A percentile compares a stretch with the other conserved stretches of the same genome.
Evolutionary conservation across 1,140 invertebrate species (phyloP).

Genomic region (Platorchestia sp.): DNA sequence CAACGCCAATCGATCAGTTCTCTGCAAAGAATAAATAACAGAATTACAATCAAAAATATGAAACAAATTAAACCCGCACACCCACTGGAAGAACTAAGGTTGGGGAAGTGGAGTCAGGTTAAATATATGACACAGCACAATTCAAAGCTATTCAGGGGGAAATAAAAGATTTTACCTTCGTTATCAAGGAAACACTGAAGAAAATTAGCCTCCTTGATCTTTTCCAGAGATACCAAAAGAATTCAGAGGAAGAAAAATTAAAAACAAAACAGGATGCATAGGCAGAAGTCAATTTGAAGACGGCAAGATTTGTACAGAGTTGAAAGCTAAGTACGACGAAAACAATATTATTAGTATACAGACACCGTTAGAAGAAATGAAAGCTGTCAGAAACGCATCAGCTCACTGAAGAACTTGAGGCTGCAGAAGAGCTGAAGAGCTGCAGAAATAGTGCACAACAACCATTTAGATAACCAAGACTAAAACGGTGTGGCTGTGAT

Average conservation of each 20-base stretch:
- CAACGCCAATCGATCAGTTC: background rate
- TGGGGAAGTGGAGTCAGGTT: background rate
- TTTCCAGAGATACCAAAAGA: background rate
- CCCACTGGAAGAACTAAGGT: background rate
- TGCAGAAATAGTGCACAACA: background rate
- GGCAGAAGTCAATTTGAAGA: background rate
- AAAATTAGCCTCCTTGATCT: background rate
- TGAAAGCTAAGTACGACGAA: too few relatives aligned
- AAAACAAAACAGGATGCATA: background rate
- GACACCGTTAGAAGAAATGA: background rate
- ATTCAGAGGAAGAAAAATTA: background rate
- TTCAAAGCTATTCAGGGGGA: background rate
- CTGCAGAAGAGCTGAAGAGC: too few relatives aligned
- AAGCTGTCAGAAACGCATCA: background rate
- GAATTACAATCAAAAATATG: background rate
- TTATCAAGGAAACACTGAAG: background rate
- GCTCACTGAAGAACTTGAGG: background rate
- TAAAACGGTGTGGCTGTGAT: background rate
- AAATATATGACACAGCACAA: background rate
- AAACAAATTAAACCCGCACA: background rate
- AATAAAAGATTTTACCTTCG: background rate
- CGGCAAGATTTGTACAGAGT: too few relatives aligned
- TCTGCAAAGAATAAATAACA: too few relatives aligned
- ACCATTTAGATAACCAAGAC: background rate
- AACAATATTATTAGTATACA: background rate